These are phyloP conservation scores for Lithophane semibrunnea DNA, from an alignment of 2,888 invertebrate species.

Conservation along the genomic window DNA sequence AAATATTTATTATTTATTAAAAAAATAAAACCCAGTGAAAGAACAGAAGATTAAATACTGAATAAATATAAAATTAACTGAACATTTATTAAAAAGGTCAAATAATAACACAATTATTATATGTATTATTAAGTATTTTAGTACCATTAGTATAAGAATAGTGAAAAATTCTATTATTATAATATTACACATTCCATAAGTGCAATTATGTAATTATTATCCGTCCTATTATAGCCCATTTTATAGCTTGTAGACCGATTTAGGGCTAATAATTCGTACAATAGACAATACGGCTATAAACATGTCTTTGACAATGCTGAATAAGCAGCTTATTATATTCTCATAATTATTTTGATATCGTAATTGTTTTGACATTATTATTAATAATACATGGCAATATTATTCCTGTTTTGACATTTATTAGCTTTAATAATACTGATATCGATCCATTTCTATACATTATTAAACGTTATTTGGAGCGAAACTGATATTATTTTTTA, in stretches of 20 bases:
- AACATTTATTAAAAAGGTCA: constrained; percentile 41
- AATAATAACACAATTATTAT: constrained; percentile 38
- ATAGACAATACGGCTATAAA: constrained; percentile 3
- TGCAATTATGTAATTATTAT: constrained; percentile 73
- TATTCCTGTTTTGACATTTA: constrained; percentile 15
- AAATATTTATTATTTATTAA: neutral
- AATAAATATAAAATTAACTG: neutral
- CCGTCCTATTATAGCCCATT: constrained; percentile 66
- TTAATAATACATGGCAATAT: neutral
- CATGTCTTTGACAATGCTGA: neutral
- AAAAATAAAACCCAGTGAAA: constrained; percentile 3
- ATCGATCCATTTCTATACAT: neutral
- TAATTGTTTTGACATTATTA: neutral
- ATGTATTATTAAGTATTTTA: constrained; percentile 60
- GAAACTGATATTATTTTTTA: neutral
- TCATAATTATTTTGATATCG: neutral
- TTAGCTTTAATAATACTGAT: neutral
- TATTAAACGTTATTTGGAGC: neutral
- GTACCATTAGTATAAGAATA: constrained; percentile 51
- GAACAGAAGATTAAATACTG: fast-evolving
- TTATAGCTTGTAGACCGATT: neutral
- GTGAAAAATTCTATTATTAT: constrained; percentile 41
- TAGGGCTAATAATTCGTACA: constrained; percentile 11
- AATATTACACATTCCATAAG: constrained; percentile 73
- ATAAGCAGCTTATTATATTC: neutral